Evolutionary conservation across 2,797 vertebrate genomes (phyloP).

Genomic region (Falco berigora): DNA sequence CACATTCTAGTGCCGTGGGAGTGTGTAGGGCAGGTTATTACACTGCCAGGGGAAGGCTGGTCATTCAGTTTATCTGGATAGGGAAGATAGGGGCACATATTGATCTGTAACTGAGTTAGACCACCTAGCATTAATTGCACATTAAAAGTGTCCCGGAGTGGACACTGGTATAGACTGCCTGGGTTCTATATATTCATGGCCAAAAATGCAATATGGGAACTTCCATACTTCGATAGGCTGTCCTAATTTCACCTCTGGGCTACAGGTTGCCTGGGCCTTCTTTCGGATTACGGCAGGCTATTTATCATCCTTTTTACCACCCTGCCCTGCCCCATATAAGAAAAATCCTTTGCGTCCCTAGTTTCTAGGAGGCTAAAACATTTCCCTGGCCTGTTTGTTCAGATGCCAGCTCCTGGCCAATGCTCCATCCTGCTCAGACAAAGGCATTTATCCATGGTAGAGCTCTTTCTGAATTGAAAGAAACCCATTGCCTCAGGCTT

Average conservation of each 20-base stretch:
- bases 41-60: not conserved
- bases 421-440: not conserved
- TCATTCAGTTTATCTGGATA: not conserved
- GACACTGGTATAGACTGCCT: not conserved
- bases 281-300: not conserved
- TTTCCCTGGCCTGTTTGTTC: not conserved
- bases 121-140: not conserved
- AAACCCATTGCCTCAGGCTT: not conserved
- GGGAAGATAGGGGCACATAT: not conserved
- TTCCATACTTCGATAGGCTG: not conserved
- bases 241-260: not conserved
- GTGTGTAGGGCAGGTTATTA: not conserved
- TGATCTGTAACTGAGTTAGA: not conserved
- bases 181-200: not conserved
- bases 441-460: not conserved
- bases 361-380: not conserved
- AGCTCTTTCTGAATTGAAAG: not conserved
- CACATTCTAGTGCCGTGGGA: not conserved
- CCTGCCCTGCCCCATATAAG: not conserved
- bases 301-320: not conserved
- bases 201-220: not conserved
- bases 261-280: not conserved
- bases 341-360: not conserved
- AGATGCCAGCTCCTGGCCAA: not conserved
- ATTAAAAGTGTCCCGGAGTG: not conserved